A percentile compares a stretch with the other conserved stretches of the same genome.
Conservation (phyloP, 2,888 invertebrate genomes). For the Nipponacmea schrenckii region DNA sequence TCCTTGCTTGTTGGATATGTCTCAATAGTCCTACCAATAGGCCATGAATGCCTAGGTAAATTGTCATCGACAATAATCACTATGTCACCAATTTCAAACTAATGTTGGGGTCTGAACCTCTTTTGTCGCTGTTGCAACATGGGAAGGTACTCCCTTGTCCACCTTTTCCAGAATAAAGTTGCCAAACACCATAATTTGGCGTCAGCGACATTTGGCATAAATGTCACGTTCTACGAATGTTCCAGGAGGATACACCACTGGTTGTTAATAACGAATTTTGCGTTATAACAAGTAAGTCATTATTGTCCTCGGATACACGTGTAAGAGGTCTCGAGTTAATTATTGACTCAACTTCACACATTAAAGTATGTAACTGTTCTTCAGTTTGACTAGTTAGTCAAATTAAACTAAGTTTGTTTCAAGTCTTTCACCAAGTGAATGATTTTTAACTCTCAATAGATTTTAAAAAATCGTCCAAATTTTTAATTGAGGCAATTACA, state of each 20-base stretch:
- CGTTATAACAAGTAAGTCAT: slow-evolving; percentile 23
- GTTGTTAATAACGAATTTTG: slow-evolving; percentile 26
- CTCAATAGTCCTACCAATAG: slow-evolving; percentile 21
- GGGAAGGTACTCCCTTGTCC: slow-evolving; percentile 25
- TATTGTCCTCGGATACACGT: slow-evolving; percentile 15
- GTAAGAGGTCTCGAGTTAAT: slow-evolving; percentile 35
- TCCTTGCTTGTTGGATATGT: slow-evolving; percentile 21
- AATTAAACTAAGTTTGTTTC: too few species aligned
- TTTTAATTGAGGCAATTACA: too few species aligned
- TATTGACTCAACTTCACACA: slow-evolving; percentile 32
- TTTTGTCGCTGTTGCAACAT: slow-evolving; percentile 23
- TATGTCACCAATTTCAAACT: slow-evolving; percentile 25
- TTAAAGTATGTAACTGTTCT: slow-evolving; percentile 26
- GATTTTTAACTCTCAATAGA: too few species aligned
- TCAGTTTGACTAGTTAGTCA: slow-evolving; percentile 13
- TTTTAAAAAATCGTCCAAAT: too few species aligned
- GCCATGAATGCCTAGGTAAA: slow-evolving; percentile 17
- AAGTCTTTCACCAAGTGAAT: too few species aligned
- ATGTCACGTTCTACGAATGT: slow-evolving; percentile 5
- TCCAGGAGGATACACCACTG: slow-evolving; percentile 9
- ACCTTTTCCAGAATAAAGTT: slow-evolving; percentile 26
- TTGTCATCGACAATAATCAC: slow-evolving; percentile 25
- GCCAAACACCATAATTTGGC: slow-evolving; percentile 15
- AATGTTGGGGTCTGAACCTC: slow-evolving; percentile 15
- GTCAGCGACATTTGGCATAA: not conserved